Conservation (phyloP, 2,113 vertebrate genomes). For the Heloderma charlesbogerti region DNA sequence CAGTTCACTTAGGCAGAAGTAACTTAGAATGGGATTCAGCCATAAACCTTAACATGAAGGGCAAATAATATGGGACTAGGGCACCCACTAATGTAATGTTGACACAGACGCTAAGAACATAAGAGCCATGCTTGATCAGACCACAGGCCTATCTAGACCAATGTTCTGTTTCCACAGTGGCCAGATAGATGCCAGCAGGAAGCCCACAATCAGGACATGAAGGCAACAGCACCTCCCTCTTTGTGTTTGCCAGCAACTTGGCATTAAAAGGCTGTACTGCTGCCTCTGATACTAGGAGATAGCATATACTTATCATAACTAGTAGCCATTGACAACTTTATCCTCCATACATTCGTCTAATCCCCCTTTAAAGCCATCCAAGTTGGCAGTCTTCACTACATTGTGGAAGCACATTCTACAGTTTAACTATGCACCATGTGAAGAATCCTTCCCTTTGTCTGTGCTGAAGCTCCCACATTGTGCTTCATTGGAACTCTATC, state of each 20-base stretch:
- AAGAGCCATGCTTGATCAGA: neutral
- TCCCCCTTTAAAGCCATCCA: too few species aligned
- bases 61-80: neutral
- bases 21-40: neutral
- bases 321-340: too few species aligned
- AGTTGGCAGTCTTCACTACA: too few species aligned
- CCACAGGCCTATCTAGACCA: neutral
- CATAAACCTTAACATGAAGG: neutral
- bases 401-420: too few species aligned
- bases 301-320: too few species aligned
- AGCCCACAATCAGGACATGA: neutral
- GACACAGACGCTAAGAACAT: neutral
- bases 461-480: too few species aligned
- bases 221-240: neutral
- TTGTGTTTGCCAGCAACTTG: neutral
- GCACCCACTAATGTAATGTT: neutral
- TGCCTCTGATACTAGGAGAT: too few species aligned
- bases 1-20: neutral
- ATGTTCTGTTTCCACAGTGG: neutral
- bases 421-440: too few species aligned
- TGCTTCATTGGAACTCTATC: too few species aligned
- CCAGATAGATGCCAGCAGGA: neutral
- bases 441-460: too few species aligned
- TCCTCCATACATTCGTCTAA: too few species aligned
- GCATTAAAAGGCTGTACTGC: too few species aligned